Percentiles rank a stretch among this genome's conserved stretches.
phyloP scores from a whole-genome alignment of 2,113 vertebrate species.

The Malaclemys terrapin region DNA sequence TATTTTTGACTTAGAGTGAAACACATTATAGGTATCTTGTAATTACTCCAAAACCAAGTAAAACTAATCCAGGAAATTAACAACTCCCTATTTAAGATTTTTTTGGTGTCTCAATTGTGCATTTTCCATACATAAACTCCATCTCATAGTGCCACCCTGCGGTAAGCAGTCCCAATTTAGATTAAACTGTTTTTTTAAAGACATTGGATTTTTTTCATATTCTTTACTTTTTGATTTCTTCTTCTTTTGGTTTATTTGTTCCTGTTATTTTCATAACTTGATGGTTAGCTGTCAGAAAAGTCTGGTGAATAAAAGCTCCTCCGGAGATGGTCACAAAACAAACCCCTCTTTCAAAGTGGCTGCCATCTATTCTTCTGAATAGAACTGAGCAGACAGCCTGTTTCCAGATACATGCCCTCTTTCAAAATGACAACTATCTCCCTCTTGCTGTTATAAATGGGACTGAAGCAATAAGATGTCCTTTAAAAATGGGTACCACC shows the following conservation, averaged over 20 bases:
- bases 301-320: not conserved
- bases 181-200: not conserved
- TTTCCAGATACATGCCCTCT: not conserved
- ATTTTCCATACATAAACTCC: not conserved
- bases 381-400: not conserved
- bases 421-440: not conserved
- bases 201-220: not conserved
- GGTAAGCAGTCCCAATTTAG: not conserved
- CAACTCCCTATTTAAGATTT: not conserved
- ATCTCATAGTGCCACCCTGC: not conserved
- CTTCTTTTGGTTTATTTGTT: not conserved
- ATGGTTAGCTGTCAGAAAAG: not conserved
- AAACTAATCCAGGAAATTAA: not conserved
- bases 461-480: not conserved
- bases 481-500: not conserved
- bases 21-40: not conserved
- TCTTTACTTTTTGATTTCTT: not conserved
- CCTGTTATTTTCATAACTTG: not conserved
- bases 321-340: not conserved
- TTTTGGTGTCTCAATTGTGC: not conserved
- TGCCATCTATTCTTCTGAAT: not conserved
- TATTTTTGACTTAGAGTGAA: not conserved
- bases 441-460: not conserved
- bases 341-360: too few relatives aligned
- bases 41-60: not conserved